phyloP scores from a whole-genome alignment of 1,140 invertebrate genomes.

The Araneus ventricosus region DNA sequence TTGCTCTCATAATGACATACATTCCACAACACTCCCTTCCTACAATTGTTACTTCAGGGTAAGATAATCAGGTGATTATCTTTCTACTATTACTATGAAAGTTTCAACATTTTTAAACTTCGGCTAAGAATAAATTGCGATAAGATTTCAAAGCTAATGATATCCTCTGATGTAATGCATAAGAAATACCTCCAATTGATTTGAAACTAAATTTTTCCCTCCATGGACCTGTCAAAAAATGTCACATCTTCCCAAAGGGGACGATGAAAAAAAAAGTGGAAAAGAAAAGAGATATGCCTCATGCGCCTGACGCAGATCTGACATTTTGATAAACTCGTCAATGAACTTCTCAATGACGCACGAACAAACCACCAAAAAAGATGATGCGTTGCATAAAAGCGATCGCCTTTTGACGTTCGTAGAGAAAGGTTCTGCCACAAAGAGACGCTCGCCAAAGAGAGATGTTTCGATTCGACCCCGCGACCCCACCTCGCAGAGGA shows the following conservation, averaged over 20 bases:
- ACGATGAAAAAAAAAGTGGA: not conserved
- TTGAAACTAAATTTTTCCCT: not conserved
- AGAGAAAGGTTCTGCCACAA: not conserved
- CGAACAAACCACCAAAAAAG: not conserved
- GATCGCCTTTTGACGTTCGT: not conserved
- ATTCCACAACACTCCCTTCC: too few species aligned
- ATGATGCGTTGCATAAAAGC: not conserved
- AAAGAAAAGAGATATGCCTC: not conserved
- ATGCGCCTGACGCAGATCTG: not conserved
- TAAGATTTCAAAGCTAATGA: too few species aligned
- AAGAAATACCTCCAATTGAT: not conserved
- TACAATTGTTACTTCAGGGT: too few species aligned
- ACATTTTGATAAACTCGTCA: conserved; percentile 44
- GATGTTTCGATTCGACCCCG: conserved; percentile 38
- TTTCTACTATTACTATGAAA: too few species aligned
- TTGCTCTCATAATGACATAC: too few species aligned
- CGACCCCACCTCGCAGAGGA: not conserved
- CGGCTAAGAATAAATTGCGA: too few species aligned
- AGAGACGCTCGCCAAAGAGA: not conserved
- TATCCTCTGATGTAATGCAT: not conserved
- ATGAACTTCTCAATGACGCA: conserved; percentile 29
- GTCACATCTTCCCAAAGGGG: not conserved
- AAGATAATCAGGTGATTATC: too few species aligned
- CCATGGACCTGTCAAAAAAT: not conserved
- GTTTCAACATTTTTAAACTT: too few species aligned